Conservation (phyloP, 2,113 vertebrate genomes). For the Maccullochella peelii region DNA sequence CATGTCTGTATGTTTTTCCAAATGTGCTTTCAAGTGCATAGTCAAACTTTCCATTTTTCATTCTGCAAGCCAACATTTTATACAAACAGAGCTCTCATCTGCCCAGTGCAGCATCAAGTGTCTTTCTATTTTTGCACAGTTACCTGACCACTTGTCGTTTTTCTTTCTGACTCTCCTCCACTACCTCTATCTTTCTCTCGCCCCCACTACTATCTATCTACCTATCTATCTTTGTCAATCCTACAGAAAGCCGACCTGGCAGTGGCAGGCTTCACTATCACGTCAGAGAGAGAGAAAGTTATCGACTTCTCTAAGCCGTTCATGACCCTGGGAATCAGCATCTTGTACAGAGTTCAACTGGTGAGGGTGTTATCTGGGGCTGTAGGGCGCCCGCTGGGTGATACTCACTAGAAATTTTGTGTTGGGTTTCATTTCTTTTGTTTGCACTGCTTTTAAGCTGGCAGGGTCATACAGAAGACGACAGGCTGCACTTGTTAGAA, state of each 20-base stretch:
- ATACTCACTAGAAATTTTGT: slow-evolving; percentile 40
- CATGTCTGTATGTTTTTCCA: slow-evolving; percentile 35
- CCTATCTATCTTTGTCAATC: slow-evolving; percentile 57
- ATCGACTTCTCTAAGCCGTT: slow-evolving; percentile 97
- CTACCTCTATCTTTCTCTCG: slow-evolving; percentile 37
- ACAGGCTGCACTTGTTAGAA: slow-evolving; percentile 11
- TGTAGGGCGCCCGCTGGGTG: slow-evolving; percentile 29
- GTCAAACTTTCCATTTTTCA: slow-evolving; percentile 48
- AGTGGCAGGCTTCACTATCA: slow-evolving; percentile 95
- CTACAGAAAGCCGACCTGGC: slow-evolving; percentile 94
- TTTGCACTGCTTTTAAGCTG: slow-evolving; percentile 38
- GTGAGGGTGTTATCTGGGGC: slow-evolving; percentile 78
- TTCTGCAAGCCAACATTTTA: slow-evolving; percentile 29
- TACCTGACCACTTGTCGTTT: slow-evolving; percentile 52
- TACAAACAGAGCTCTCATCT: slow-evolving; percentile 34
- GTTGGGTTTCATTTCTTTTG: slow-evolving; percentile 52
- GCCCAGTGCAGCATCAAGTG: slow-evolving; percentile 5
- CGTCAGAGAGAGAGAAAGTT: slow-evolving; percentile 94
- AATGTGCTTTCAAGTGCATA: slow-evolving; percentile 25
- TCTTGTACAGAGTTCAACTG: slow-evolving; percentile 93
- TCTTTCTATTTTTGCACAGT: slow-evolving; percentile 47
- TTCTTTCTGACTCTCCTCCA: slow-evolving; percentile 28
- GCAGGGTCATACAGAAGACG: slow-evolving; percentile 25
- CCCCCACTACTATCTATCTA: slow-evolving; percentile 35
- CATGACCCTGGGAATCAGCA: slow-evolving; percentile 96